phyloP scores from a whole-genome alignment of 2,888 invertebrate genomes.

The Falcaria lacertinaria region DNA sequence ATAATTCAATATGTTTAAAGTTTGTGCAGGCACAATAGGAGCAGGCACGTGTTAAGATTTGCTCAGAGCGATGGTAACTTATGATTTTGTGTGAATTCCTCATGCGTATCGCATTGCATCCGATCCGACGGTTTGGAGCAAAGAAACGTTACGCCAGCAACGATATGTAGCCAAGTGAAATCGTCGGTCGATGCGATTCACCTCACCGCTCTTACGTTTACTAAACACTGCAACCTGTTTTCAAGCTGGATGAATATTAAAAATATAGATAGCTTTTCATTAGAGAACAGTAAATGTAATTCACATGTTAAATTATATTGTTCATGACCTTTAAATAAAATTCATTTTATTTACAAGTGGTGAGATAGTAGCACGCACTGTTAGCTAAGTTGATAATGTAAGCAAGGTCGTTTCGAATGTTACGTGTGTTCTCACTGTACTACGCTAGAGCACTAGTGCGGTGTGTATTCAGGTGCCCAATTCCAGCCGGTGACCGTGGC shows the following conservation, averaged over 20 bases:
- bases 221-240: too few relatives aligned
- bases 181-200: constrained; percentile 21
- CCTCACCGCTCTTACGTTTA: constrained; percentile 7
- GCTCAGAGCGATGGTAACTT: too few relatives aligned
- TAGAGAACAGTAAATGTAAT: too few relatives aligned
- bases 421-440: constrained; percentile 37
- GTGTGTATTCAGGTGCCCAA: constrained; percentile 44
- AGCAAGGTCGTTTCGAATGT: constrained; percentile 69
- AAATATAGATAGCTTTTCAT: too few relatives aligned
- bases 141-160: constrained; percentile 25
- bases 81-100: too few relatives aligned
- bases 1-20: too few relatives aligned
- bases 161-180: constrained; percentile 18
- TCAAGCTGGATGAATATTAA: too few relatives aligned
- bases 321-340: not conserved
- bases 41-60: too few relatives aligned
- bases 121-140: constrained; percentile 12
- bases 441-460: constrained; percentile 13
- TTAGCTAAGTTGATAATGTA: constrained; percentile 41
- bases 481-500: constrained; percentile 35
- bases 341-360: constrained; percentile 16
- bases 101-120: not conserved
- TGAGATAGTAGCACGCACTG: constrained; percentile 19
- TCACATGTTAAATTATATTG: too few relatives aligned
- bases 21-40: too few relatives aligned